Evolutionary conservation across 2,113 vertebrate genomes (phyloP).

Genomic region (Lamprologus speciosus): DNA sequence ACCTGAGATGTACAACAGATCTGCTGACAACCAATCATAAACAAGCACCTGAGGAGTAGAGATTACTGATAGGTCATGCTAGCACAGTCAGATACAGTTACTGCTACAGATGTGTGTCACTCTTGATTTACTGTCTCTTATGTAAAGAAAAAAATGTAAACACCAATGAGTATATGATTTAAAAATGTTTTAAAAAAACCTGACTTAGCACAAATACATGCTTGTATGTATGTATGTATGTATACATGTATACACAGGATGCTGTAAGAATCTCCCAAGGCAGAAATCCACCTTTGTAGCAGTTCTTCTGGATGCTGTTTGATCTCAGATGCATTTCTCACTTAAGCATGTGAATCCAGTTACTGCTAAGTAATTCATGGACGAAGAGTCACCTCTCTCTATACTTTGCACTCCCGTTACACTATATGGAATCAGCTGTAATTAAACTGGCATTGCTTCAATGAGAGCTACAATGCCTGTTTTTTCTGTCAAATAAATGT

Average conservation of each 20-base stretch:
- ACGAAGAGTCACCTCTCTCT: neutral
- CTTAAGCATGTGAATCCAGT: neutral
- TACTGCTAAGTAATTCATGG: neutral
- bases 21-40: neutral
- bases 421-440: neutral
- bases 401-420: neutral
- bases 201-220: neutral
- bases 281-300: neutral
- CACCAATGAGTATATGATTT: neutral
- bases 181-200: neutral
- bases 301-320: neutral
- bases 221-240: neutral
- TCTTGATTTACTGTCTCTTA: neutral
- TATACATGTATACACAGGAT: neutral
- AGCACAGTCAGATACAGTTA: neutral
- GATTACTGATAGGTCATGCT: neutral
- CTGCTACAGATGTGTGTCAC: neutral
- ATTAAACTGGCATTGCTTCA: neutral
- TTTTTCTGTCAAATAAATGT: conserved; percentile 27
- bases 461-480: neutral
- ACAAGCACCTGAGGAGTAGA: neutral
- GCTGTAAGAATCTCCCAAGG: neutral
- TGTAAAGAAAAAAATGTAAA: neutral
- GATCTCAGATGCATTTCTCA: neutral
- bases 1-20: neutral